Percentiles rank a stretch among this genome's conserved stretches.
Evolutionary conservation across 2,113 vertebrate species (phyloP).

Genomic region (Eidolon helvum): DNA sequence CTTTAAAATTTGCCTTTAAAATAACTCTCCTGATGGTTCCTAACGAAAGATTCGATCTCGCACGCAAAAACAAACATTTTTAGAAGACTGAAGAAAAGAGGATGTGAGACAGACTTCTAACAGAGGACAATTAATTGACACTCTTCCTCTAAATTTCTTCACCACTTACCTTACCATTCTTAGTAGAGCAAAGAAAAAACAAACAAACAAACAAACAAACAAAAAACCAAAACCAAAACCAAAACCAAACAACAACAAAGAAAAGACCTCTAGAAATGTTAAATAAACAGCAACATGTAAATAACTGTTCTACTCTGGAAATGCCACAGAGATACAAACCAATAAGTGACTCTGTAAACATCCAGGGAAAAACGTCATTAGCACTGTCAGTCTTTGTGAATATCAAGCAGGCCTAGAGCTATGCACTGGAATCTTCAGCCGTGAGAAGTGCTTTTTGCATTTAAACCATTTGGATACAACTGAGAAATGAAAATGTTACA

Average conservation of each 20-base stretch:
- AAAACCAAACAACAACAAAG: background rate
- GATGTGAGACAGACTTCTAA: background rate
- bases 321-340: conserved; percentile 58
- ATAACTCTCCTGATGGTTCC: background rate
- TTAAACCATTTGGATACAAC: conserved; percentile 25
- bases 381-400: conserved; percentile 66
- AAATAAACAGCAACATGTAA: conserved; percentile 37
- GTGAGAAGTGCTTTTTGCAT: background rate
- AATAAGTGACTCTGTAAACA: conserved; percentile 66
- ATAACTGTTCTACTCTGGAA: conserved; percentile 57
- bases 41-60: conserved; percentile 15
- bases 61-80: background rate
- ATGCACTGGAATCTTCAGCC: conserved; percentile 16
- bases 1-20: background rate
- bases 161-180: background rate
- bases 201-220: too few species aligned
- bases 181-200: background rate
- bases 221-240: background rate
- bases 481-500: conserved; percentile 13
- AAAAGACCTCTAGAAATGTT: background rate
- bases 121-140: background rate
- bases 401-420: conserved; percentile 55
- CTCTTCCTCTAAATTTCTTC: background rate
- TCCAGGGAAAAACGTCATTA: conserved; percentile 65
- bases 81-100: background rate